Conservation (phyloP, 2,888 invertebrate genomes). For the Watsonalla cultraria region DNA sequence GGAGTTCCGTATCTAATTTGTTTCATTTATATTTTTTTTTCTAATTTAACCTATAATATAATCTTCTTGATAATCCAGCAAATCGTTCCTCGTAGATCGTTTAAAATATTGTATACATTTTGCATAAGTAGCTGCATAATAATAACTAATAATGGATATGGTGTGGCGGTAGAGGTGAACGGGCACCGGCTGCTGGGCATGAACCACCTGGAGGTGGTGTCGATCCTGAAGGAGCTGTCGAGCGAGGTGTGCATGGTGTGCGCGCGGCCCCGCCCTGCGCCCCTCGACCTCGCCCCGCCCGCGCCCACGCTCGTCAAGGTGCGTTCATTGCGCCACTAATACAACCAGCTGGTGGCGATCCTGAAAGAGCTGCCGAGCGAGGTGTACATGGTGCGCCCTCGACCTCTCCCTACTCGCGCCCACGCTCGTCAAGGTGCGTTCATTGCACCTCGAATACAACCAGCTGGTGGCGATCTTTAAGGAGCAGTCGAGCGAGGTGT, state of each 20-base stretch:
- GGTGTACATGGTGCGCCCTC: constrained; percentile 91
- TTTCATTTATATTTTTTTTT: too few relatives aligned
- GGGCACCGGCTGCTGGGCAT: constrained; percentile 92
- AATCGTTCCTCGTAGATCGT: too few relatives aligned
- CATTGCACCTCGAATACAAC: too few relatives aligned
- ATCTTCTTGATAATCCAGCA: too few relatives aligned
- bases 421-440: constrained; percentile 62
- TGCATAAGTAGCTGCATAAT: not conserved
- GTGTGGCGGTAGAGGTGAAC: constrained; percentile 84
- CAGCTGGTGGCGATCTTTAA: constrained; percentile 95
- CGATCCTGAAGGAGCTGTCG: constrained; percentile 94
- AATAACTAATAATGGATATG: not conserved
- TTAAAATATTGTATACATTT: too few relatives aligned
- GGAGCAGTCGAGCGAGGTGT: constrained; percentile 92
- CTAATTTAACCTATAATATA: too few relatives aligned
- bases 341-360: constrained; percentile 88
- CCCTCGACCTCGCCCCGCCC: constrained; percentile 59
- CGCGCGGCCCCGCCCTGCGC: constrained; percentile 80
- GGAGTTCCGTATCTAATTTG: too few relatives aligned
- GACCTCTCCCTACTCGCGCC: constrained; percentile 57
- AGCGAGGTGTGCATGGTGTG: constrained; percentile 95
- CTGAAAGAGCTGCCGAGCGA: constrained; percentile 93
- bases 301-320: constrained; percentile 67
- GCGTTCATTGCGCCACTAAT: not conserved
- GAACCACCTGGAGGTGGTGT: constrained; percentile 96